Conservation (phyloP, 2,797 vertebrate species). For the Danio kyathit region DNA sequence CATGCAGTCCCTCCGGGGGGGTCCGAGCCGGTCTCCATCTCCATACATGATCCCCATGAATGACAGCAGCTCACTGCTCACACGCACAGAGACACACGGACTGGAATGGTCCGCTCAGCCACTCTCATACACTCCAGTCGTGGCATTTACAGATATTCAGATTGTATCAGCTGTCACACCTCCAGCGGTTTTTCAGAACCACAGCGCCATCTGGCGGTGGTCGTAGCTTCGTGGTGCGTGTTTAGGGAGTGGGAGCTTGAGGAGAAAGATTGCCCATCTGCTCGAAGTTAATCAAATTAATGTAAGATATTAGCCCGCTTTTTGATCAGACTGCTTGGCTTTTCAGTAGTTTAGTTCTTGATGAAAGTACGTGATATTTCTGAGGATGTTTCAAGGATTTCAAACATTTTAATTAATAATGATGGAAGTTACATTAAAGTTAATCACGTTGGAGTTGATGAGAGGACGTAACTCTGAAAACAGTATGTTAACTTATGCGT, state of each 20-base stretch:
- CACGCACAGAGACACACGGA: constrained; percentile 33
- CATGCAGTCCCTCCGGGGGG: constrained; percentile 80
- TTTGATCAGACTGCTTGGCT: not conserved
- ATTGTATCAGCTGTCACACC: constrained; percentile 49
- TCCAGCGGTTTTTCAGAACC: constrained; percentile 41
- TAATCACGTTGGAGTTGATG: too few species aligned
- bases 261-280: not conserved
- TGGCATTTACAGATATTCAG: constrained; percentile 61
- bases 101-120: constrained; percentile 64
- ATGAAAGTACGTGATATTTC: not conserved
- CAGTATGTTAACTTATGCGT: too few species aligned
- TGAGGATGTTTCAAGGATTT: too few species aligned
- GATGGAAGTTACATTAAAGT: too few species aligned
- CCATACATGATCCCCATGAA: constrained; percentile 76
- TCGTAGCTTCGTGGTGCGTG: not conserved
- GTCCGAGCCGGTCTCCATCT: constrained; percentile 78
- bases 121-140: constrained; percentile 65
- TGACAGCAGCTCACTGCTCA: constrained; percentile 58
- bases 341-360: not conserved
- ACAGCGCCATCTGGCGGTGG: constrained; percentile 72
- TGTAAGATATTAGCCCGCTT: not conserved
- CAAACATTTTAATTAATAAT: too few species aligned
- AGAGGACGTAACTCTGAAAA: too few species aligned
- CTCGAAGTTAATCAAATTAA: not conserved
- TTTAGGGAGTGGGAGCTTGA: not conserved